Conservation (phyloP, 2,797 vertebrate species). For the Enteromius treurensis region DNA sequence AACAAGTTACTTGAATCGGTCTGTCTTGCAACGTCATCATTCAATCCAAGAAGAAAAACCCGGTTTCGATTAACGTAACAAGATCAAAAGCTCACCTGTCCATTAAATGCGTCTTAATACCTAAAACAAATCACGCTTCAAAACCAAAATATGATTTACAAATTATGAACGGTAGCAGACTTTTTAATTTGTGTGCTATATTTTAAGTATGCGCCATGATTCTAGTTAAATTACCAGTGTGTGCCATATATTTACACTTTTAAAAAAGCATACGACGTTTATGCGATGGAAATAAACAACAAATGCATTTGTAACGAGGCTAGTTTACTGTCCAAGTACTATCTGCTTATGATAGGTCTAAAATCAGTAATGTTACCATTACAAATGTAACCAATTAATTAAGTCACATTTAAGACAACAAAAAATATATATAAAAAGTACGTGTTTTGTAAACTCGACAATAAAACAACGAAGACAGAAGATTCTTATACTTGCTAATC, state of each 20-base stretch:
- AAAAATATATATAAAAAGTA: neutral
- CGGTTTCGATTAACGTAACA: neutral
- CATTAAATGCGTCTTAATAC: neutral
- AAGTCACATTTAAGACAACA: neutral
- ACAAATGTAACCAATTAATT: neutral
- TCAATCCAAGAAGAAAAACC: neutral
- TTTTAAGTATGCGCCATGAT: neutral
- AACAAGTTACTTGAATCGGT: constrained; percentile 5
- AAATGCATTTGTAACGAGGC: neutral
- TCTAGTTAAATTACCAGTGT: neutral
- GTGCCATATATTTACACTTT: neutral
- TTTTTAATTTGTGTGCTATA: neutral
- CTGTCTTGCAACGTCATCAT: constrained; percentile 64
- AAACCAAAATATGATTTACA: neutral
- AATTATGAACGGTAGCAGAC: neutral
- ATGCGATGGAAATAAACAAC: neutral
- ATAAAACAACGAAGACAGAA: neutral
- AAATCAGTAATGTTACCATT: neutral
- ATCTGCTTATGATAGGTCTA: neutral
- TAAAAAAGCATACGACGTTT: neutral
- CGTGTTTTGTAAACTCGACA: neutral
- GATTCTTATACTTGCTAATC: neutral
- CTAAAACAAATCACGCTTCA: neutral
- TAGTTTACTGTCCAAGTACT: neutral
- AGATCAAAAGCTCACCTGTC: neutral